Conservation (phyloP, 1,140 invertebrate genomes). For the Bombus impatiens region DNA sequence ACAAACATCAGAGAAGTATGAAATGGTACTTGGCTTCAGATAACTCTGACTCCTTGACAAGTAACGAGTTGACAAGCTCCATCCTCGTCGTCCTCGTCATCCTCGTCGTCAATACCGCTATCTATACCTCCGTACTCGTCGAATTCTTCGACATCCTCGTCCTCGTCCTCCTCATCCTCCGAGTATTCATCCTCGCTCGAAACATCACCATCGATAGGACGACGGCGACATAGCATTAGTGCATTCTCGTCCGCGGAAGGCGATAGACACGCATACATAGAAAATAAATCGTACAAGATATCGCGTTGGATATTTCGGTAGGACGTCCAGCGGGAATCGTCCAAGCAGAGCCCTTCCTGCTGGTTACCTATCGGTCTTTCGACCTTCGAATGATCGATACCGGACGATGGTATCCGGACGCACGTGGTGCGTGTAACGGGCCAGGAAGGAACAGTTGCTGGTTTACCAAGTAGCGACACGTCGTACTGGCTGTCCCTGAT, state of each 20-base stretch:
- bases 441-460: slow-evolving; percentile 13
- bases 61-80: neutral
- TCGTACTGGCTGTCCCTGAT: neutral
- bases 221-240: neutral
- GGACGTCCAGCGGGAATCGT: slow-evolving; percentile 17
- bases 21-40: slow-evolving; percentile 13
- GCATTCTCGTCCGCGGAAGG: slow-evolving; percentile 49
- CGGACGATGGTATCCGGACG: slow-evolving; percentile 7
- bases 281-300: slow-evolving; percentile 43
- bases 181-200: neutral
- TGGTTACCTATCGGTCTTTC: neutral
- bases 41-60: slow-evolving; percentile 18
- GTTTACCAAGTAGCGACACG: neutral
- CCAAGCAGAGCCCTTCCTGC: neutral
- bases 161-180: neutral
- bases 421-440: neutral
- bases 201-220: neutral
- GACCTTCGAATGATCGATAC: slow-evolving; percentile 19
- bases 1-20: slow-evolving; percentile 3
- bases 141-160: neutral
- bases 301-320: slow-evolving; percentile 26
- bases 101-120: neutral
- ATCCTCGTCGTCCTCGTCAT: neutral
- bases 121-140: neutral
- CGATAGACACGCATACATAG: slow-evolving; percentile 40